These are phyloP conservation scores for Eugnorisma glareosa DNA, from an alignment of 2,888 invertebrate species.

Conservation along the genomic window DNA sequence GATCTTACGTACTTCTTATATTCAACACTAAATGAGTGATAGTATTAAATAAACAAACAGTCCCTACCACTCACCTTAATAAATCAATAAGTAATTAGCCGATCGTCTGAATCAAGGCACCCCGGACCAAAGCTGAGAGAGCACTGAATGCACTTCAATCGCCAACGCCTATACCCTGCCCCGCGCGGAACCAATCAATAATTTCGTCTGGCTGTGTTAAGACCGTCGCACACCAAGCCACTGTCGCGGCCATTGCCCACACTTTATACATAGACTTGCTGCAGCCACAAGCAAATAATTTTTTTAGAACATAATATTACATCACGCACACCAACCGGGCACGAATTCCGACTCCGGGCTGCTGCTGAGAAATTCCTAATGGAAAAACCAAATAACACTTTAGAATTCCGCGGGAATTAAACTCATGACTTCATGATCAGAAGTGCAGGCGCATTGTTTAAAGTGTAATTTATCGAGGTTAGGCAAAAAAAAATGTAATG, in stretches of 20 bases:
- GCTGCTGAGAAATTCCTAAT: too few relatives aligned
- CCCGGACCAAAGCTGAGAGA: background rate
- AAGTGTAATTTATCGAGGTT: too few relatives aligned
- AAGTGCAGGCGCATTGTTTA: too few relatives aligned
- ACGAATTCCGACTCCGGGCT: too few relatives aligned
- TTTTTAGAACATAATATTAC: background rate
- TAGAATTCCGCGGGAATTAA: too few relatives aligned
- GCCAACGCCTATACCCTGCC: background rate
- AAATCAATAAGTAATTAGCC: background rate
- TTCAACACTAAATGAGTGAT: background rate
- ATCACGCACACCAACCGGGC: too few relatives aligned
- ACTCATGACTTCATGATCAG: too few relatives aligned
- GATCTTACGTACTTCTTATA: background rate
- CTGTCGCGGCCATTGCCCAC: background rate
- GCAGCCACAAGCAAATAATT: background rate
- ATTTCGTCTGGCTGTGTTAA: slow-evolving; percentile 16
- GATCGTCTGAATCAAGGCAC: slow-evolving; percentile 2
- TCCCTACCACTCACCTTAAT: background rate
- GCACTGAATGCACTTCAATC: slow-evolving; percentile 18
- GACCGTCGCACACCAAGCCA: background rate
- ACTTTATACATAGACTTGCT: background rate
- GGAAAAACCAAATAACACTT: too few relatives aligned
- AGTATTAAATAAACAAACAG: background rate
- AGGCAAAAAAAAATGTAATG: too few relatives aligned
- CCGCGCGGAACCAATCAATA: slow-evolving; percentile 31